phyloP scores from a whole-genome alignment of 2,113 vertebrate genomes.

The Seriola rivoliana region DNA sequence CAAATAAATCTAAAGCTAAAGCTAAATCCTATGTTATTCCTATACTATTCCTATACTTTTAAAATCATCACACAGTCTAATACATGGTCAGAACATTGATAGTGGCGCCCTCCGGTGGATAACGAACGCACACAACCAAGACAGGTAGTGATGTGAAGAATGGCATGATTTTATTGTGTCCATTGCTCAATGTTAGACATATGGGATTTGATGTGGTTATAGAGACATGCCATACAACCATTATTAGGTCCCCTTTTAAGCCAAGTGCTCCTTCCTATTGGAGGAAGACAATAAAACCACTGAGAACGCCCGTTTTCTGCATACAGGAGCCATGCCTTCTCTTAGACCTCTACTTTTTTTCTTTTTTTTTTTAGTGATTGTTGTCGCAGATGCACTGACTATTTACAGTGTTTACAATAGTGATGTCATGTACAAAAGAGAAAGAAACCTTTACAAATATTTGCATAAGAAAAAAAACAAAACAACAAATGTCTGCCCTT shows the following conservation, averaged over 20 bases:
- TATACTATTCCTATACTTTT: too few relatives aligned
- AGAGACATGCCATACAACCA: slow-evolving; percentile 78
- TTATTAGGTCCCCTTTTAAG: slow-evolving; percentile 53
- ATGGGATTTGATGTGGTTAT: slow-evolving; percentile 76
- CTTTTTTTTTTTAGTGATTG: slow-evolving; percentile 78
- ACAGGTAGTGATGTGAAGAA: slow-evolving; percentile 58
- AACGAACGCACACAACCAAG: slow-evolving; percentile 8
- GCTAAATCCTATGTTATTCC: background rate
- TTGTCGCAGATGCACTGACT: slow-evolving; percentile 84
- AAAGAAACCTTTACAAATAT: slow-evolving; percentile 83
- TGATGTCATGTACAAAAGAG: slow-evolving; percentile 85
- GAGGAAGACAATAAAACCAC: slow-evolving; percentile 71
- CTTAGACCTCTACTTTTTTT: slow-evolving; percentile 59
- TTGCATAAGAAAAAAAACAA: slow-evolving; percentile 77
- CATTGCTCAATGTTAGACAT: slow-evolving; percentile 80
- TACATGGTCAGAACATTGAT: background rate
- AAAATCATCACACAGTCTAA: background rate
- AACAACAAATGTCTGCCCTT: slow-evolving; percentile 61
- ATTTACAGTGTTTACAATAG: slow-evolving; percentile 86
- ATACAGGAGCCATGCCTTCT: slow-evolving; percentile 61
- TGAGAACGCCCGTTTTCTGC: slow-evolving; percentile 50
- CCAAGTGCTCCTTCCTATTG: slow-evolving; percentile 68
- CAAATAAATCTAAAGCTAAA: background rate
- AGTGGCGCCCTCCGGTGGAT: slow-evolving; percentile 24
- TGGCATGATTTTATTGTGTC: slow-evolving; percentile 85